Conservation (phyloP, 2,888 invertebrate species). For the Anodontia alba region DNA sequence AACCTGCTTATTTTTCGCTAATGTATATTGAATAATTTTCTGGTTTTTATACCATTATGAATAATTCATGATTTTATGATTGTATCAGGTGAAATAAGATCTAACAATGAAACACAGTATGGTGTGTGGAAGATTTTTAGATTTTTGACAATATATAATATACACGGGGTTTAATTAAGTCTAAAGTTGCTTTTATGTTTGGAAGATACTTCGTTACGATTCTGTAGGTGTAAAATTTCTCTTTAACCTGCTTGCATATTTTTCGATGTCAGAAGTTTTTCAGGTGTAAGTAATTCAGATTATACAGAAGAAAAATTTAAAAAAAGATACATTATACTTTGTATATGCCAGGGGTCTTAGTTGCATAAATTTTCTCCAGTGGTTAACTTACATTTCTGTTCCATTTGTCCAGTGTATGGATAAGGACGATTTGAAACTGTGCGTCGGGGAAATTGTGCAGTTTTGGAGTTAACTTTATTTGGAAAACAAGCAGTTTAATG, state of each 20-base stretch:
- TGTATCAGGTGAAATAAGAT: conserved; percentile 24
- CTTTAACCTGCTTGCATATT: not conserved
- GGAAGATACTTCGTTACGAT: not conserved
- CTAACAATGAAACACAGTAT: conserved; percentile 7
- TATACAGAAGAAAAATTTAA: not conserved
- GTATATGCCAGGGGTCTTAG: conserved; percentile 1
- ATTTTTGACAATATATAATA: not conserved
- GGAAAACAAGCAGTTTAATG: too few species aligned
- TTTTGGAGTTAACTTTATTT: too few species aligned
- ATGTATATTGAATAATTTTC: conserved; percentile 21
- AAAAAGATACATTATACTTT: conserved; percentile 13
- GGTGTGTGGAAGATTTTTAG: conserved; percentile 2
- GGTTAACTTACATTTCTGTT: too few species aligned
- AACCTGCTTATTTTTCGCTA: not conserved
- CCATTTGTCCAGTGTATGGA: too few species aligned
- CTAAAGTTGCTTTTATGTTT: conserved; percentile 12
- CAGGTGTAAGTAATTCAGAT: conserved; percentile 1
- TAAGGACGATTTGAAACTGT: too few species aligned
- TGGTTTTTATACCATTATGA: conserved; percentile 24
- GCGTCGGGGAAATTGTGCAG: too few species aligned
- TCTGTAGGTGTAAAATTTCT: conserved; percentile 13
- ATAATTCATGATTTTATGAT: conserved; percentile 42
- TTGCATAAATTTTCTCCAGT: not conserved
- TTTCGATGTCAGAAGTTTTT: conserved; percentile 7
- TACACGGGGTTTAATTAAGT: conserved; percentile 16